Evolutionary conservation across 2,888 invertebrate species (phyloP).

Genomic region (Phlogophora meticulosa): DNA sequence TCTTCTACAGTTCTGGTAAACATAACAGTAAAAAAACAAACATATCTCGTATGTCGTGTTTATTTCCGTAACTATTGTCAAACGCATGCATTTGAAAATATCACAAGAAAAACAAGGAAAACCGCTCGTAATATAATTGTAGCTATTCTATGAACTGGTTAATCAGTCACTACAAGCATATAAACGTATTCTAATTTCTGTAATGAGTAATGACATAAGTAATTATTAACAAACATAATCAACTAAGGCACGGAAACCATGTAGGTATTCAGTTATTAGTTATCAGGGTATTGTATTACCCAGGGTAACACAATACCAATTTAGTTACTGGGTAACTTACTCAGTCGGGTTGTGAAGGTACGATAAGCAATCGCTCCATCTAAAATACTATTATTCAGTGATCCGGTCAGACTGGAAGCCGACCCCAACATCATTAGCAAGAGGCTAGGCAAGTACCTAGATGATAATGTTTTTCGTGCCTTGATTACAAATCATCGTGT

Average conservation of each 20-base stretch:
- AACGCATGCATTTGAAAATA: conserved; percentile 15
- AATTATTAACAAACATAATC: no score
- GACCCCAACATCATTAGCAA: no score
- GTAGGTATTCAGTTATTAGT: no score
- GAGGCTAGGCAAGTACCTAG: no score
- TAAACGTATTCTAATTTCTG: conserved; percentile 20
- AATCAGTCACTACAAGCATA: conserved; percentile 5
- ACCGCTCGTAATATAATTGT: conserved; percentile 8
- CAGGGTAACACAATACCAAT: no score
- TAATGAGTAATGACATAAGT: conserved; percentile 5
- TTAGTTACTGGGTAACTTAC: no score
- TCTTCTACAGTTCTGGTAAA: conserved; percentile 23
- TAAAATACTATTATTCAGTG: no score
- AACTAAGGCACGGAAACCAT: no score
- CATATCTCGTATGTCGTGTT: conserved; percentile 5
- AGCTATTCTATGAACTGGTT: conserved; percentile 28
- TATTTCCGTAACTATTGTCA: conserved; percentile 15
- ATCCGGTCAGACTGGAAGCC: no score
- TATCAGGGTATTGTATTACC: no score
- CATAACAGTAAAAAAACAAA: conserved; percentile 1
- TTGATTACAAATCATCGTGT: conserved; percentile 14
- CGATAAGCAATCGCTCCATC: no score
- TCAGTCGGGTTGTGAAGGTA: no score
- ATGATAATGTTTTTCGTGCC: conserved; percentile 5
- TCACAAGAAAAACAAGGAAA: conserved; percentile 38